phyloP scores from a whole-genome alignment of 2,888 invertebrate species.

The Steinernema hermaphroditum region DNA sequence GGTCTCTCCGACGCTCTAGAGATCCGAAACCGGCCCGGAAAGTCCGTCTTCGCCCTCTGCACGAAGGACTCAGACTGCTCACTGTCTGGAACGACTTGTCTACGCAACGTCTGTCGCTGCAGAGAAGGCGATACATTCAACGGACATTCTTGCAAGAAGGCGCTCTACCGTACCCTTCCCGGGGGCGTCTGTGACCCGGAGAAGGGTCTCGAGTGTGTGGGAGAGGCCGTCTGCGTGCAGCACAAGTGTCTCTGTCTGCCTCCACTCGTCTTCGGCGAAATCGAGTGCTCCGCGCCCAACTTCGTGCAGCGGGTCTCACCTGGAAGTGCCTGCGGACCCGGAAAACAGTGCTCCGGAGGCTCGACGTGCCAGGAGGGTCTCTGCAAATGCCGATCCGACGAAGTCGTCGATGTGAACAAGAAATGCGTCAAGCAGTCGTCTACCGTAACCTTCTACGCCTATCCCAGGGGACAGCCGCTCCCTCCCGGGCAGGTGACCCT shows the following conservation, averaged over 20 bases:
- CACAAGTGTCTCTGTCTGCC: slow-evolving; percentile 53
- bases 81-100: slow-evolving; percentile 55
- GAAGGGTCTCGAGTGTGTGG: slow-evolving; percentile 61
- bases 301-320: slow-evolving; percentile 47
- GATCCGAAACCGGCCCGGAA: neutral
- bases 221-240: slow-evolving; percentile 49
- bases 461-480: slow-evolving; percentile 24
- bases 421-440: slow-evolving; percentile 44
- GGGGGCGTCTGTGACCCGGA: slow-evolving; percentile 57
- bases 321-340: slow-evolving; percentile 53
- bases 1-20: neutral
- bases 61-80: slow-evolving; percentile 43
- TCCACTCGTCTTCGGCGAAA: slow-evolving; percentile 52
- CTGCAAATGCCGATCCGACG: slow-evolving; percentile 53
- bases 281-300: slow-evolving; percentile 52
- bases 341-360: slow-evolving; percentile 52
- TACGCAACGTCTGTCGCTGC: slow-evolving; percentile 62
- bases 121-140: slow-evolving; percentile 53
- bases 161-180: slow-evolving; percentile 34
- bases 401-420: slow-evolving; percentile 51
- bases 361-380: slow-evolving; percentile 47
- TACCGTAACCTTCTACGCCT: slow-evolving; percentile 38
- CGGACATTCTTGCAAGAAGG: neutral
- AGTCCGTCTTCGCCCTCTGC: slow-evolving; percentile 33
- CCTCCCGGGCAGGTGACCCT: neutral